These are phyloP conservation scores for Hoplias malabaricus DNA, from an alignment of 2,113 vertebrate species.

Conservation along the genomic window DNA sequence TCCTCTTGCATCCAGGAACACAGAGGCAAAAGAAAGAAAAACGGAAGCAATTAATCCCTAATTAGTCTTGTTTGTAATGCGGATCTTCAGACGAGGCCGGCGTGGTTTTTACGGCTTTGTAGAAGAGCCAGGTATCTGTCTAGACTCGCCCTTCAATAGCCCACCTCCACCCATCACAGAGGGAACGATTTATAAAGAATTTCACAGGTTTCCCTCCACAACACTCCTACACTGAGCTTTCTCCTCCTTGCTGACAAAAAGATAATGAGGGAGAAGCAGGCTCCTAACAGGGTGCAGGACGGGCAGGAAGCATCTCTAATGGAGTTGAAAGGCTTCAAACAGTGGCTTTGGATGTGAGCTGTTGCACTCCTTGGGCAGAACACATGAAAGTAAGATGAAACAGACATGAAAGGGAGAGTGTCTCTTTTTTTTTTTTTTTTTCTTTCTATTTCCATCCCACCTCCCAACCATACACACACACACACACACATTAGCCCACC, in stretches of 20 bases:
- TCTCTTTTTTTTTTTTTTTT: constrained; percentile 13
- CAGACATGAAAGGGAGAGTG: constrained; percentile 49
- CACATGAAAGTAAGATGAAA: constrained; percentile 49
- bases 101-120: neutral
- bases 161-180: constrained; percentile 26
- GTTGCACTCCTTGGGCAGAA: constrained; percentile 9
- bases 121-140: constrained; percentile 4
- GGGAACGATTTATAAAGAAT: constrained; percentile 22
- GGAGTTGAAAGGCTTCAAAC: constrained; percentile 57
- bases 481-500: constrained; percentile 1
- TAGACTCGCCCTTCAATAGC: constrained; percentile 8
- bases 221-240: neutral
- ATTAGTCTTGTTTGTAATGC: constrained; percentile 68
- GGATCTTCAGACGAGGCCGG: constrained; percentile 49
- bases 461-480: neutral
- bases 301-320: constrained; percentile 60
- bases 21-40: constrained; percentile 43
- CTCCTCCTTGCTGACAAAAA: constrained; percentile 28
- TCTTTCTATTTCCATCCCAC: neutral
- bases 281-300: constrained; percentile 37
- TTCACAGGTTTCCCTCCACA: constrained; percentile 16
- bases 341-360: constrained; percentile 45
- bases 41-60: constrained; percentile 53
- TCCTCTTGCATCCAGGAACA: neutral
- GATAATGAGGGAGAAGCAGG: constrained; percentile 45